Base-by-base conservation (phyloP, 30 jellyfish, hydroid and myxozoan species). In the Pelagia noctiluca region DNA sequence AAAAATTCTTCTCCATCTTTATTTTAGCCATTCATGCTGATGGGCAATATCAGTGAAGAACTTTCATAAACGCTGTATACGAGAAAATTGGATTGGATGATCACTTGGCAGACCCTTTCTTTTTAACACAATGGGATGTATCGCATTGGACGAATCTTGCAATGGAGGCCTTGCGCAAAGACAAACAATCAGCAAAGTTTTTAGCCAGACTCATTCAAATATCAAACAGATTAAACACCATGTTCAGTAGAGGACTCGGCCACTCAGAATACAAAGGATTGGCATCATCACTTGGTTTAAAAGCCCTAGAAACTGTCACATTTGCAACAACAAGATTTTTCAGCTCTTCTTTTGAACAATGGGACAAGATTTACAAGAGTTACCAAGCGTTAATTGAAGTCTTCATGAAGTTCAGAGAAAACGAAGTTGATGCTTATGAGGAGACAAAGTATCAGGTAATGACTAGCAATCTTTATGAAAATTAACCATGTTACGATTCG, bases 371-470 rank as follows among this genome's bases (percentile, higher is more conserved):
- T 24, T 57, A 57, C 34, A 26, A 4, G 11, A 57, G 72, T 26
- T 57, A 57, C 21, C 34, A 8, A 4, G 72, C 72, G 11, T 24
- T 57, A 8, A 57, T 57, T 57, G 72, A 8, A 4, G 34, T 24
- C 11, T 57, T 57, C 72, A 21, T 21, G 21, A 10, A 57, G 23
- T 19, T 5, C 23, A 8, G 72, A 57, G 72, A 57, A 57, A 24
- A 57, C 21, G 29, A 12, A 19, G 72, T 5, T 57, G 78, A 65
- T 65, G 71, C 11, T 5, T 65, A 63, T 31, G 60, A 65, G 22
- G 78, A 65, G 54, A 65, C 72, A 57, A 57, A 57, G 34, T 57
- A 57, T 57, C 72, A 57, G 72, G 72, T 57, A 24, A n/a, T n/a
- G n/a, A n/a, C n/a, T n/a, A n/a, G n/a, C n/a, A n/a, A n/a, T n/a